These are phyloP conservation scores for Crematogaster levior DNA, from an alignment of 2,888 invertebrate species.

Conservation along the genomic window DNA sequence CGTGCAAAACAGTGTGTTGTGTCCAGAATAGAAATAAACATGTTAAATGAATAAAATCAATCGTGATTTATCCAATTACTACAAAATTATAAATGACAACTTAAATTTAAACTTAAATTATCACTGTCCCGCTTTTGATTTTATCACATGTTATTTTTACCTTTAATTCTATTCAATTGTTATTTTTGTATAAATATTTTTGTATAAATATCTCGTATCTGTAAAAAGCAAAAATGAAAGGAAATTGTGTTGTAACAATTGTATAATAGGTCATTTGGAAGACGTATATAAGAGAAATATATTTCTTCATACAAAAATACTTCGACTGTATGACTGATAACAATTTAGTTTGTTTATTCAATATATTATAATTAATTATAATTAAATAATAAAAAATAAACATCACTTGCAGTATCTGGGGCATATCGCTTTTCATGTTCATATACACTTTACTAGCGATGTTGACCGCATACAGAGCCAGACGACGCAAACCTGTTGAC, in stretches of 20 bases:
- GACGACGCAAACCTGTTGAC: slow-evolving; percentile 41
- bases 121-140: not conserved
- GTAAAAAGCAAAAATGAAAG: not conserved
- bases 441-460: slow-evolving; percentile 5
- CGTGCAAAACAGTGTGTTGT: too few relatives aligned
- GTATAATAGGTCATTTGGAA: not conserved
- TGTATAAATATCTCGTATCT: not conserved
- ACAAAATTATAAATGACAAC: not conserved
- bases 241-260: not conserved
- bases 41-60: not conserved
- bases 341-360: not conserved
- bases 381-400: slow-evolving; percentile 2
- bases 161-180: not conserved
- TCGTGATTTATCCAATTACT: not conserved
- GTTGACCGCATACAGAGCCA: slow-evolving; percentile 45
- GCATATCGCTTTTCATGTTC: slow-evolving; percentile 31
- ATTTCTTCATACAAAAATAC: not conserved
- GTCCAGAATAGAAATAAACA: not conserved
- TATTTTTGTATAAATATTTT: not conserved
- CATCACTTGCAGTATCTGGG: not conserved
- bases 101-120: too few relatives aligned
- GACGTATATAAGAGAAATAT: not conserved
- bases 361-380: not conserved
- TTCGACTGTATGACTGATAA: not conserved
- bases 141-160: not conserved